Base-by-base conservation (phyloP, 2,113 vertebrate genomes). In the Notothenia coriiceps region DNA sequence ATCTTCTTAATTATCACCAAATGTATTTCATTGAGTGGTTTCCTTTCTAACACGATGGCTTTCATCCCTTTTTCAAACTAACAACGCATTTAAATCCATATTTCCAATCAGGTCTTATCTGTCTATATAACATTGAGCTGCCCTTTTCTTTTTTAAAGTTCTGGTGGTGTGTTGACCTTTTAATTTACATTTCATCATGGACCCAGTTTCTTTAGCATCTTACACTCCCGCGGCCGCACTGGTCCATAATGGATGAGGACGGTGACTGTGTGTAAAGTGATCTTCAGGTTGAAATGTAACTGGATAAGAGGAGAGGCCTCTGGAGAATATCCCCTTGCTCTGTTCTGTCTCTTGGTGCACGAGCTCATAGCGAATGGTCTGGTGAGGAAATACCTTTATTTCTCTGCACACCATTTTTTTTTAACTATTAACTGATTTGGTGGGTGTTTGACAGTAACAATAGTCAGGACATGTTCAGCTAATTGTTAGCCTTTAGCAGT, bases 191-290 rank as follows among this genome's bases (percentile, higher is more conserved):
- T 17, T 49, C 47, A 33, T 60, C 15, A 17, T 6, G 6, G 57
- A 10, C 17, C n/a, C 43, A 49, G 40, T 60, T 51, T 70, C 51
- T 66, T 22, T 35, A 4, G 11, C 22, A 47, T 25, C 33, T 29
- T 40, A 13, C 50, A n/a, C 68, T 49, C 22, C 49, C 62, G 70
- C 11, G 79, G 76, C 73, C 79, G 70, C 65, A 18, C 70, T 77
- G 64, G 35, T 94, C 75, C 76, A 93, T 94, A 91, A 93, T 94
- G 79, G 80, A 94, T 93, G 90, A 91, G 75, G 77, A 52, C 2
- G 62, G 40, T 44, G 10, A 33, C 69, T 22, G 70, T 60, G 62
- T 85, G 90, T 85, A 84, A 89, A 76, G 75, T 69, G 81, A 92
- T 87, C 87, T 43, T 60, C 60, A 46, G 77, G 77, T 74, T 78